phyloP scores from a whole-genome alignment of 2,888 invertebrate genomes.

The Macrophya annulata region DNA sequence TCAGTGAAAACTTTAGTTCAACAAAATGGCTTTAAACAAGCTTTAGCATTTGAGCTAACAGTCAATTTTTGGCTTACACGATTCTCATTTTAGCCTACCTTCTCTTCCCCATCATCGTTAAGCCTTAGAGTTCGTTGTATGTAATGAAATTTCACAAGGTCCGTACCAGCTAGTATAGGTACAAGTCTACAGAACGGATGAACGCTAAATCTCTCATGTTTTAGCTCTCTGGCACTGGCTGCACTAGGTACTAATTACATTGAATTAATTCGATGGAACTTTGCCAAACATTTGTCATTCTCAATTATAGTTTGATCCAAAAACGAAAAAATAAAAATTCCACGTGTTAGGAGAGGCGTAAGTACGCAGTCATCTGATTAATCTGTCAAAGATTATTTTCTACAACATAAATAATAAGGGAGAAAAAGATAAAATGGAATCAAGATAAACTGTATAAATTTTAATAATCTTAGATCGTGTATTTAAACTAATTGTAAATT shows the following conservation, averaged over 20 bases:
- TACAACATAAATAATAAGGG: too few relatives aligned
- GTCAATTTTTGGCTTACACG: slow-evolving; percentile 50
- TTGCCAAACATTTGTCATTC: slow-evolving; percentile 45
- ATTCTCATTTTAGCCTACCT: slow-evolving; percentile 37
- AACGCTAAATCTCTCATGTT: slow-evolving; percentile 39
- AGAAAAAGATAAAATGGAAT: neutral
- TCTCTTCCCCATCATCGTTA: too few relatives aligned
- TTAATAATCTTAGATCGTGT: neutral
- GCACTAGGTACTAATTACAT: slow-evolving; percentile 36
- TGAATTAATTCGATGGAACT: slow-evolving; percentile 49
- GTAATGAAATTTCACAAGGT: slow-evolving; percentile 43
- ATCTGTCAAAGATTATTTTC: neutral
- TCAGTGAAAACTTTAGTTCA: neutral
- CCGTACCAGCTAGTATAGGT: neutral
- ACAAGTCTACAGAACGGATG: slow-evolving; percentile 26
- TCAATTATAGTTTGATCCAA: slow-evolving; percentile 28
- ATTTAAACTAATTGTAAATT: slow-evolving; percentile 23
- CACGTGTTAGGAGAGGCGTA: too few relatives aligned
- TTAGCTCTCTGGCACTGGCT: neutral
- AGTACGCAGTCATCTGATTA: neutral
- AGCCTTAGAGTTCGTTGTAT: slow-evolving; percentile 33
- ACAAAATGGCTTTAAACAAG: neutral
- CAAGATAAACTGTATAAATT: slow-evolving; percentile 4
- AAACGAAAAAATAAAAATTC: neutral
- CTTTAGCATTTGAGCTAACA: slow-evolving; percentile 23